Percentiles rank a stretch among this genome's conserved stretches.
Conservation (phyloP, 2,113 vertebrate species). For the Bettongia penicillata region DNA sequence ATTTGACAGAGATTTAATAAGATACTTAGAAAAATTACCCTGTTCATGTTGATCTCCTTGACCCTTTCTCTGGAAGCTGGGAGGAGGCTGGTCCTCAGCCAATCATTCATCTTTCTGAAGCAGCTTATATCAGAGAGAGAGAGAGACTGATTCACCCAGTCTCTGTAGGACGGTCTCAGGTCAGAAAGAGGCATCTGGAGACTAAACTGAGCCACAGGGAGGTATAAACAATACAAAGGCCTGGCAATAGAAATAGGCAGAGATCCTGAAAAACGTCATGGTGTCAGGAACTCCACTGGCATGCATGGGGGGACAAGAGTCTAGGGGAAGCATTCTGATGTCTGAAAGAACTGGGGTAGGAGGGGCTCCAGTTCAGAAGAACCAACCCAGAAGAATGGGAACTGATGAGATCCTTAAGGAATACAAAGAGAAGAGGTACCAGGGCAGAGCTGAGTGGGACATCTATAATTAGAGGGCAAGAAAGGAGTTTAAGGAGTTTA, state of each 20-base stretch:
- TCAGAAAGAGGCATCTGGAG: neutral
- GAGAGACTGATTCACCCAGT: neutral
- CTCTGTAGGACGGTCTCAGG: neutral
- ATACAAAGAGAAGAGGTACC: neutral
- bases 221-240: neutral
- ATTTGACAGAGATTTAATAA: constrained; percentile 65
- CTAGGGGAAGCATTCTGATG: neutral
- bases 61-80: constrained; percentile 47
- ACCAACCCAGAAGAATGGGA: neutral
- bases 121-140: neutral
- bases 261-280: neutral
- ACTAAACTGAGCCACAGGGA: neutral
- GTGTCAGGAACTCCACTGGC: neutral
- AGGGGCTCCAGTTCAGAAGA: neutral
- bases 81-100: constrained; percentile 20
- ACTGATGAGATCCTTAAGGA: neutral
- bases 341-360: neutral
- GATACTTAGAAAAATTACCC: constrained; percentile 67
- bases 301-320: neutral
- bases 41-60: constrained; percentile 15
- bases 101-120: neutral
- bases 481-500: neutral
- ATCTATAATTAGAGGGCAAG: neutral
- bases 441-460: neutral
- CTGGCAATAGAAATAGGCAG: neutral